Base-by-base conservation (phyloP, 2,888 invertebrate genomes). In the Formica aserva region DNA sequence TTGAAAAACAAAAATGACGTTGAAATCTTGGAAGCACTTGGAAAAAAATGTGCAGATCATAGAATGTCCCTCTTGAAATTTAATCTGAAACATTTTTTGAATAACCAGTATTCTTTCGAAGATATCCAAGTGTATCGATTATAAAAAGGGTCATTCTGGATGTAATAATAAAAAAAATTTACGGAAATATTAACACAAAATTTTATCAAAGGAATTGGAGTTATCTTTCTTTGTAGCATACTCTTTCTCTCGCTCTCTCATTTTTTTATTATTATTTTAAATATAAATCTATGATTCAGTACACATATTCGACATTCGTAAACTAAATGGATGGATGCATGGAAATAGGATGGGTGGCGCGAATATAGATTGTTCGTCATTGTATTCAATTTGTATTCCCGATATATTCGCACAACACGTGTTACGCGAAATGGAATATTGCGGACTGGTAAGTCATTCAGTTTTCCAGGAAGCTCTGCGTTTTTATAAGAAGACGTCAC, bases 361-460 rank as follows among this genome's bases (percentile, higher is more conserved):
- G 55, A 35, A 65, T 48, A 69, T 77, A 35, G 52, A 52, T 57
- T 38, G 35, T 48, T 48, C 15, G 32, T 52, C 22, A 52, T 77
- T 69, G 63, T 22, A 38, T 32, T 60, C 35, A 72, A 72, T 72
- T 80, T 72, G 26, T 62, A 80, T 80, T 63, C 26, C n/a, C 48
- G 48, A 80, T 62, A 80, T 72, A 77, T 77, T 77, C 67, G 15
- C 15, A 38, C 77, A 29, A 67, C 77, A 67, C 66, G 32, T 77
- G 57, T 67, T 77, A 29, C 41, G 5, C 41, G 32, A 57, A 55
- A 67, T 26, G 11, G 32, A 67, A 67, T 67, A 77, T 55, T 38
- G 55, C n/a, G 29, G 35, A 52, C 38, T 29, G 29, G 22, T 29
- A 29, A 38, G 41, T 32, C 41, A 22, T 57, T 77, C 66, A 29